Evolutionary conservation across 2,797 vertebrate species (phyloP).

Genomic region (Silurus lanzhouensis): DNA sequence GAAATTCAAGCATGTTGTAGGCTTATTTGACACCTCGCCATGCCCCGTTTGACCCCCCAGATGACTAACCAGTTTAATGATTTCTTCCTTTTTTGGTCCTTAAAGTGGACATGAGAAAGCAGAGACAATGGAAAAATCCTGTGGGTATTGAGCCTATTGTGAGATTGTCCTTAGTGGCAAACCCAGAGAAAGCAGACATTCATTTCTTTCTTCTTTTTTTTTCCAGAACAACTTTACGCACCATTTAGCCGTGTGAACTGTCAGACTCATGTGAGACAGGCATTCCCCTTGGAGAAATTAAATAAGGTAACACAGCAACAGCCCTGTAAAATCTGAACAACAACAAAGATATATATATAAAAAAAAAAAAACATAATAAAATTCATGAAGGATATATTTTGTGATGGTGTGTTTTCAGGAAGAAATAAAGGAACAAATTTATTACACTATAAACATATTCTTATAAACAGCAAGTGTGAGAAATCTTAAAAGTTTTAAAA

Average conservation of each 20-base stretch:
- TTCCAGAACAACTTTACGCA: constrained; percentile 35
- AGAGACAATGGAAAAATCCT: constrained; percentile 11
- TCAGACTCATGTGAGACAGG: constrained; percentile 49
- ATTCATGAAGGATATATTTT: background rate
- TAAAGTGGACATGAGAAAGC: constrained; percentile 23
- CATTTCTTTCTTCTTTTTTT: constrained; percentile 22
- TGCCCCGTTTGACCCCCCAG: constrained; percentile 15
- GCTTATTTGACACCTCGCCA: background rate
- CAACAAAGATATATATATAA: constrained; percentile 32
- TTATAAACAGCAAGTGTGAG: background rate
- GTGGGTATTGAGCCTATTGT: background rate
- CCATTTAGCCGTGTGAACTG: constrained; percentile 56
- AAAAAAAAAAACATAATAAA: constrained; percentile 31
- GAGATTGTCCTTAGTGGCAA: background rate
- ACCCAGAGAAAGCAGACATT: background rate
- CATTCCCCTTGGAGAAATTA: constrained; percentile 58
- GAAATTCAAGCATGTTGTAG: constrained; percentile 13
- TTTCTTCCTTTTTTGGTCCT: constrained; percentile 19
- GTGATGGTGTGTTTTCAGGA: background rate
- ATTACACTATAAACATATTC: background rate
- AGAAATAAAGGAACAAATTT: background rate
- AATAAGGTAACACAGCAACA: constrained; percentile 64
- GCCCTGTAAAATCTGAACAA: constrained; percentile 64
- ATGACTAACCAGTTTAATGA: too few species aligned
- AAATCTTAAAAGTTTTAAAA: background rate